Conservation (phyloP, 1,140 invertebrate species). For the Colletes gigas region DNA sequence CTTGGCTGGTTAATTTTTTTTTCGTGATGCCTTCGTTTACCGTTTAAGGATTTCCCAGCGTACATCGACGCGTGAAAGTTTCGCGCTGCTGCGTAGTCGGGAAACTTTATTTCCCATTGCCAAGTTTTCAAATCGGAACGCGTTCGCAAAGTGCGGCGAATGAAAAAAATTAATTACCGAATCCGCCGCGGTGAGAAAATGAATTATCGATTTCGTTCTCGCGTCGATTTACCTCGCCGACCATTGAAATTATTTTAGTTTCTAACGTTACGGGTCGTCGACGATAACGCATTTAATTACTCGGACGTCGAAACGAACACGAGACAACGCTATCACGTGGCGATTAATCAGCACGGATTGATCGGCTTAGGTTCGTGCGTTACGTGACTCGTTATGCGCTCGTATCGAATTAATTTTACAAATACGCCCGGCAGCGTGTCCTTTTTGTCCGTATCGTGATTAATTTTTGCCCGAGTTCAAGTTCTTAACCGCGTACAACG, state of each 20-base stretch:
- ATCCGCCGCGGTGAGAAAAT: neutral
- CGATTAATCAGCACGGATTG: neutral
- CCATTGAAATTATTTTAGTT: neutral
- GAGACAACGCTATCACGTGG: neutral
- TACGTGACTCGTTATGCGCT: neutral
- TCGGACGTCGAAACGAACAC: neutral
- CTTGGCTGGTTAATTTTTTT: too few species aligned
- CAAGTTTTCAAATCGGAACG: too few species aligned
- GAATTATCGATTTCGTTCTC: constrained; percentile 13
- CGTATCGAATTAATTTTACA: too few species aligned
- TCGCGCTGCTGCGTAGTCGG: too few species aligned
- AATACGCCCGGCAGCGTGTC: too few species aligned
- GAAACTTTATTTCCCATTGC: neutral
- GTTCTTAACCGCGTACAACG: too few species aligned
- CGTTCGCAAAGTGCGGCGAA: too few species aligned
- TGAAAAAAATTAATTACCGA: neutral
- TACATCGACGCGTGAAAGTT: too few species aligned
- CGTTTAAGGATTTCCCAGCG: too few species aligned
- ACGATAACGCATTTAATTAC: constrained; percentile 6
- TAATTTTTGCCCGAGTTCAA: too few species aligned
- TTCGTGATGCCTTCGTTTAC: too few species aligned
- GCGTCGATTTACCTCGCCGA: neutral
- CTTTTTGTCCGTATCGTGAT: too few species aligned
- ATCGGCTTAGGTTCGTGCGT: neutral
- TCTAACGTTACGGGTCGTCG: neutral